Base-by-base conservation (phyloP, 2,888 invertebrate species). In the Drosophila birchii region DNA sequence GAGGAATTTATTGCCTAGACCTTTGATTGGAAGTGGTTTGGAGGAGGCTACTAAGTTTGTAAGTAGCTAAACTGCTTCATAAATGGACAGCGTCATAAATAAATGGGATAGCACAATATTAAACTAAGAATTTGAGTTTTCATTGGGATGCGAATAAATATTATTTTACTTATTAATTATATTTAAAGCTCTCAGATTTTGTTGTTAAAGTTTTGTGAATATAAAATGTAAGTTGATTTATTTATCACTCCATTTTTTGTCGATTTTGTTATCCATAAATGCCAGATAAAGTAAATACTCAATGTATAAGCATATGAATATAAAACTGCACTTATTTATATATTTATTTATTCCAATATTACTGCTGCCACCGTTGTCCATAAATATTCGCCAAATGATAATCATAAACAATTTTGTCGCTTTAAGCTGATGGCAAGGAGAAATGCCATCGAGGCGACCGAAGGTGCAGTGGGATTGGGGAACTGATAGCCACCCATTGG, bases 301-400 rank as follows among this genome's bases (percentile, higher is more conserved):
- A 38, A 51, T 54, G 39, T 63, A 60, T 41, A 69, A 41, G 23
- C 59, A 70, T 63, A 73, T 14, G 57, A 54, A 64, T 63, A 49
- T 64, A 74, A 74, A 63, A 64, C 20, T 54, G 53, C 57, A 64
- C 53, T 53, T 63, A 54, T 81, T 76, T 79, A 67, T 79, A 60
- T 63, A 60, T 76, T 63, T 69, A 55, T 67, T 63, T 34, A n/a
- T 20, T 54, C 51, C 51, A 23, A 53, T 53, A 53, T 57, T 55
- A n/a, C 44, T 18, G 38, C 32, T 36, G 36, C 43, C 34, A 23
- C 36, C 23, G 55, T 36, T 61, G 51, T 63, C 62, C 70, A 80
- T 83, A 76, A 78, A 83, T 80, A 69, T 61, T 64, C 58, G 61
- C 63, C 66, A 70, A 88, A 78, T 77, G 73, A 75, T 88, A 81